These are phyloP conservation scores for Pogonocherus hispidulus DNA, from an alignment of 2,888 invertebrate species.

Conservation along the genomic window DNA sequence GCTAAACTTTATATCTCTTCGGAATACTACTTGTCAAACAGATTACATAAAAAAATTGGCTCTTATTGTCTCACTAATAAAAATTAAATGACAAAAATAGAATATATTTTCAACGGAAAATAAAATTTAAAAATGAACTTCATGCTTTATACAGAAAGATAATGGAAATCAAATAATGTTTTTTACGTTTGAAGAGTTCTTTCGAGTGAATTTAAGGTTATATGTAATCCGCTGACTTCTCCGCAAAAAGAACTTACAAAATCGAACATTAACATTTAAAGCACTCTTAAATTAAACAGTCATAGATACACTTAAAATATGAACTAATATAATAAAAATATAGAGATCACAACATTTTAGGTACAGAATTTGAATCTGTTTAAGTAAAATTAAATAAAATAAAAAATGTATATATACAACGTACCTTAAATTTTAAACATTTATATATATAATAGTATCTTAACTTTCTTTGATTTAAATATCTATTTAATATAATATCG, in stretches of 20 bases:
- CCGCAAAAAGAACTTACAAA: conserved; percentile 14
- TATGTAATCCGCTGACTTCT: background rate
- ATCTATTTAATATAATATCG: conserved; percentile 29
- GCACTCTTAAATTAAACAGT: conserved; percentile 43
- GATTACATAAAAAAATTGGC: conserved; percentile 16
- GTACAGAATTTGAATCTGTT: conserved; percentile 34
- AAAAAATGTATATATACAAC: conserved; percentile 14
- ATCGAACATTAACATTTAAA: conserved; percentile 34
- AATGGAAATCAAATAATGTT: background rate
- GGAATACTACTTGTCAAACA: conserved; percentile 13
- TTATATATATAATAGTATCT: conserved; percentile 32
- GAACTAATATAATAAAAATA: conserved; percentile 34
- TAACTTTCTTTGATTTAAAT: conserved; percentile 28
- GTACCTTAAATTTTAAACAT: conserved; percentile 21
- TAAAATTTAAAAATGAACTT: background rate
- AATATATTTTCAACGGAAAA: background rate
- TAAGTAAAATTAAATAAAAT: conserved; percentile 25
- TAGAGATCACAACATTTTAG: conserved; percentile 46
- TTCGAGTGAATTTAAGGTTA: background rate
- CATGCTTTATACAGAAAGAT: too few relatives aligned
- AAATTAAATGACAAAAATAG: background rate
- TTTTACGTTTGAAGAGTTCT: background rate
- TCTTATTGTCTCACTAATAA: conserved; percentile 31
- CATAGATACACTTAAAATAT: conserved; percentile 28
- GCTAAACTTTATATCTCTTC: conserved; percentile 30